These are phyloP conservation scores for Sebastes minor DNA, from an alignment of 2,797 vertebrate species.

Conservation along the genomic window DNA sequence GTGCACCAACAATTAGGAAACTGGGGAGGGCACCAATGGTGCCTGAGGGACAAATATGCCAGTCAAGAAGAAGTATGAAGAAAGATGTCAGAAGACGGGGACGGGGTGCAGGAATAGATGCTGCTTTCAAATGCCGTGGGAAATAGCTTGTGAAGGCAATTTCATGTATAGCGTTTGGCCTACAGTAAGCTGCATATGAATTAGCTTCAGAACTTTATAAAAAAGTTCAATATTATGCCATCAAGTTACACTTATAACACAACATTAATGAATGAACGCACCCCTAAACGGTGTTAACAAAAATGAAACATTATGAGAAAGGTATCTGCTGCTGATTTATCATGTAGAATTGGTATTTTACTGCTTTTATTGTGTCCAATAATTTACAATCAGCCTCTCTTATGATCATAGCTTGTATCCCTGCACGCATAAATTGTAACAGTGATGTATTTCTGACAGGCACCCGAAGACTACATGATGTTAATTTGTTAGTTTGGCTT, in stretches of 20 bases:
- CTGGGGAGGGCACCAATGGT: slow-evolving; percentile 57
- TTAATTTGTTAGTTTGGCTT: slow-evolving; percentile 17
- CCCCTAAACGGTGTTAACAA: background rate
- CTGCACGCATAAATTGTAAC: background rate
- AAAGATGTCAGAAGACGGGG: slow-evolving; percentile 55
- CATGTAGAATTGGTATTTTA: background rate
- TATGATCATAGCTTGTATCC: background rate
- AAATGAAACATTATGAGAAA: background rate
- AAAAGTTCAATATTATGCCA: background rate
- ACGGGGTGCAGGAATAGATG: slow-evolving; percentile 24
- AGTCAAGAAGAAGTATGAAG: slow-evolving; percentile 69
- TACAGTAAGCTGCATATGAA: background rate
- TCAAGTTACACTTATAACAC: background rate
- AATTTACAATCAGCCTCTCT: background rate
- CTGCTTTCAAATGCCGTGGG: slow-evolving; percentile 17
- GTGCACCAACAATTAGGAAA: slow-evolving; percentile 73
- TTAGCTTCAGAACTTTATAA: background rate
- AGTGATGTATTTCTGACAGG: background rate
- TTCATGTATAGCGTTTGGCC: background rate
- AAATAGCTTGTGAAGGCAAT: slow-evolving; percentile 1
- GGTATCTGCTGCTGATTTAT: background rate
- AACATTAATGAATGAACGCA: background rate
- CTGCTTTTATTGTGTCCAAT: background rate
- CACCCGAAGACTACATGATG: background rate
- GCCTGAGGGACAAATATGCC: slow-evolving; percentile 75